Evolutionary conservation across 2,888 invertebrate genomes (phyloP).

Genomic region (Melieria crassipennis): DNA sequence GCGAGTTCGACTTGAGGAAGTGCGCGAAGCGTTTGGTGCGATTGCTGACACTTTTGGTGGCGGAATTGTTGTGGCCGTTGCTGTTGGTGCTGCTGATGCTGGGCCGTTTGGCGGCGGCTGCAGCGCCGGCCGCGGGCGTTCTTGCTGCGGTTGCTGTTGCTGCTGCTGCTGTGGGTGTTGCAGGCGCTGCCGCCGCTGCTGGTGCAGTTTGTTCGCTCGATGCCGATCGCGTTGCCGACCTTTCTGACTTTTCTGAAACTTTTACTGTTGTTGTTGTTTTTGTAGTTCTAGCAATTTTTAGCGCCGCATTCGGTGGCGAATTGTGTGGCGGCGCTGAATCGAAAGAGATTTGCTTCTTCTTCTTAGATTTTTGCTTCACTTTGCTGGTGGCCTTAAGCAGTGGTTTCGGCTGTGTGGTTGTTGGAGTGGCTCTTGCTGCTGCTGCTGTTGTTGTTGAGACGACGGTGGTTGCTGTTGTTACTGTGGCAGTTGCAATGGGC

Average conservation of each 20-base stretch:
- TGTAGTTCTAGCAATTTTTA: not conserved
- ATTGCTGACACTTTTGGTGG: constrained; percentile 18
- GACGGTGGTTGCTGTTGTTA: constrained; percentile 22
- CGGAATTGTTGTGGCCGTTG: constrained; percentile 22
- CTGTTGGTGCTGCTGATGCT: constrained; percentile 28
- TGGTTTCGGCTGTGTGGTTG: constrained; percentile 48
- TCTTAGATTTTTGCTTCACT: constrained; percentile 53
- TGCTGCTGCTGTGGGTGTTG: constrained; percentile 11
- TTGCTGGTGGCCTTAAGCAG: constrained; percentile 55
- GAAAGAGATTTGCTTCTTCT: constrained; percentile 59
- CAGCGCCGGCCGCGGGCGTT: constrained; percentile 13
- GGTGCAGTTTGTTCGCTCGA: not conserved
- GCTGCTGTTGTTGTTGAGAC: constrained; percentile 41
- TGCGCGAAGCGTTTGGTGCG: constrained; percentile 20
- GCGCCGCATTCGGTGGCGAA: not conserved
- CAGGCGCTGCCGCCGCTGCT: not conserved
- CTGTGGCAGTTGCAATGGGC: constrained; percentile 32
- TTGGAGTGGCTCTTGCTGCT: constrained; percentile 34
- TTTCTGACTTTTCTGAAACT: constrained; percentile 3
- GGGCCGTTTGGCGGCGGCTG: constrained; percentile 19
- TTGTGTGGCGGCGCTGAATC: constrained; percentile 37
- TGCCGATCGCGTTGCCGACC: not conserved
- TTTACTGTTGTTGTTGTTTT: constrained; percentile 3
- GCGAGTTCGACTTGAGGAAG: constrained; percentile 20
- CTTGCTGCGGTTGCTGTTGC: constrained; percentile 7